These are phyloP conservation scores for Okapia johnstoni DNA, from an alignment of 2,113 vertebrate species.

Conservation along the genomic window DNA sequence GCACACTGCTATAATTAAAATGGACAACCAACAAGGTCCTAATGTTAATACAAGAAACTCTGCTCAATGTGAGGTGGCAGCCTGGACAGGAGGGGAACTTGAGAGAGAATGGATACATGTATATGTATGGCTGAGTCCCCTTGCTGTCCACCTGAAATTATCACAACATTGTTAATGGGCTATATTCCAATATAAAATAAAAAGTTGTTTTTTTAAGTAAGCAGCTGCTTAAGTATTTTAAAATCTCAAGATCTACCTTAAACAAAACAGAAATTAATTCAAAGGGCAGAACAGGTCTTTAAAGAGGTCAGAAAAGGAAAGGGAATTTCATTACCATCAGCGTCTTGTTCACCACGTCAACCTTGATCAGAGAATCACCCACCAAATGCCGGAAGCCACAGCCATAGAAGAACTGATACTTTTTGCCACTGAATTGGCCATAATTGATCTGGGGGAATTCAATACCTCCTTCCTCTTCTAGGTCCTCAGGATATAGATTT, in stretches of 20 bases:
- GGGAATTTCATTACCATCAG: conserved; percentile 82
- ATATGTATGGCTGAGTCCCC: neutral
- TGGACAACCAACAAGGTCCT: neutral
- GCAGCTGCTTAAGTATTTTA: conserved; percentile 28
- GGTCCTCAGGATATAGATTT: conserved; percentile 84
- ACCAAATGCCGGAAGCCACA: conserved; percentile 92
- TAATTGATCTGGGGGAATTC: conserved; percentile 97
- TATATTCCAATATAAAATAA: neutral
- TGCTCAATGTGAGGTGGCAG: neutral
- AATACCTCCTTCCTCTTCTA: conserved; percentile 86
- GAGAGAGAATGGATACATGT: neutral
- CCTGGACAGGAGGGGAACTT: neutral
- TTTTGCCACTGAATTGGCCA: conserved; percentile 79
- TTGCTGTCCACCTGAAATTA: neutral
- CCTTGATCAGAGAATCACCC: conserved; percentile 90
- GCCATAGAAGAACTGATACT: conserved; percentile 92
- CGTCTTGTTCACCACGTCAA: conserved; percentile 85
- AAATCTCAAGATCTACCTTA: conserved; percentile 10
- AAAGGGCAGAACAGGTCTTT: neutral
- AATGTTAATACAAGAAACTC: neutral
- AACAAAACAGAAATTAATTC: conserved; percentile 33
- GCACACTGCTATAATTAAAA: neutral
- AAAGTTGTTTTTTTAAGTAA: neutral
- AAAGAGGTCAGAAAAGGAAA: neutral
- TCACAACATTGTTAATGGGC: neutral